These are phyloP conservation scores for Sinella curviseta DNA, from an alignment of 1,140 invertebrate genomes.

Conservation along the genomic window DNA sequence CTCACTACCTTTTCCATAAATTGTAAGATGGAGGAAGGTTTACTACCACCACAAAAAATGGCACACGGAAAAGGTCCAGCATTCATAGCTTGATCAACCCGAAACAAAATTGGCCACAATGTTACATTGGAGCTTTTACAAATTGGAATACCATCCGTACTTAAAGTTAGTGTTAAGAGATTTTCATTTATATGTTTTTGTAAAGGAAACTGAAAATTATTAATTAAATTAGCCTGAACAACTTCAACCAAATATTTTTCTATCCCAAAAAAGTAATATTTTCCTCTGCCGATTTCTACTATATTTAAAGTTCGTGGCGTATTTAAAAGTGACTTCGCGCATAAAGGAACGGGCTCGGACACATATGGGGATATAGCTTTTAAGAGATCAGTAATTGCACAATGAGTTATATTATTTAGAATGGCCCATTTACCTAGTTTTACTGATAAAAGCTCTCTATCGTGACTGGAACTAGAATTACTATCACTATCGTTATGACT, in stretches of 20 bases:
- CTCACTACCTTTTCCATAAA: slow-evolving; percentile 20
- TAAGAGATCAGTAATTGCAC: not conserved
- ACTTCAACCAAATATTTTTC: not conserved
- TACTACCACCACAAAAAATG: slow-evolving; percentile 31
- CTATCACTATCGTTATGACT: not conserved
- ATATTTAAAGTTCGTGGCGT: slow-evolving; percentile 20
- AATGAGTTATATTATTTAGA: slow-evolving; percentile 19
- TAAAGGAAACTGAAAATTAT: not conserved
- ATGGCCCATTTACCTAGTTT: not conserved
- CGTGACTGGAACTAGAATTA: not conserved
- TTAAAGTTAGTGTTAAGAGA: slow-evolving; percentile 28
- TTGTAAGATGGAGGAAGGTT: slow-evolving; percentile 12
- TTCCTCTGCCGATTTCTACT: not conserved
- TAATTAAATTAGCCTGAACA: not conserved
- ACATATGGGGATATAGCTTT: not conserved
- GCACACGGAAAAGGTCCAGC: not conserved
- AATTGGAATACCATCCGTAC: slow-evolving; percentile 49
- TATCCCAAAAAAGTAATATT: slow-evolving; percentile 34
- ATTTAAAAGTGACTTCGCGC: slow-evolving; percentile 17
- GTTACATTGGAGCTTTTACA: slow-evolving; percentile 38
- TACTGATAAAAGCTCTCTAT: not conserved
- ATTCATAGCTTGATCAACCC: slow-evolving; percentile 14
- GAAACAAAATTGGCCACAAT: slow-evolving; percentile 38
- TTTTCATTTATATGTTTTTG: not conserved
- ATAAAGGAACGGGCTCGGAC: not conserved